Base-by-base conservation (phyloP, 2,113 vertebrate species). In the Gavialis gangeticus region DNA sequence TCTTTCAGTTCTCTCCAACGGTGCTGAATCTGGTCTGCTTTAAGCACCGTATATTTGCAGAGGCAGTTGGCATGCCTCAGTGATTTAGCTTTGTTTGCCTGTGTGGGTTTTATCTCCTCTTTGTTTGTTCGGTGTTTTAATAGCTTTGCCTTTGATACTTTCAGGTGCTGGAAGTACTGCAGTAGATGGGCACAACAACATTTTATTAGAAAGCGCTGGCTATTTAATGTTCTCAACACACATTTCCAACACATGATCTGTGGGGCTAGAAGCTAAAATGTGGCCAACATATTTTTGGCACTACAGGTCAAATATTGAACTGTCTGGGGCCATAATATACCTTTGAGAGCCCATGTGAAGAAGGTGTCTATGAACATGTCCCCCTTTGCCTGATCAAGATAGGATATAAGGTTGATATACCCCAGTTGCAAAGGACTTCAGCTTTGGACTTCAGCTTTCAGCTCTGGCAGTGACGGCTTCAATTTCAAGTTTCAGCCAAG, bases 71-170 rank as follows among this genome's bases (percentile, higher is more conserved):
- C 63, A 67, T 81, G 30, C 56, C 37, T 89, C 63, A 71, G 27
- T 27, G 30, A 37, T 87, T 87, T 75, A 85, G 80, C 63, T 56
- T 11, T 77, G 62, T 80, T 80, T 88, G 28, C 25, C 46, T 1
- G 0, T 30, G 1, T 25, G n/a, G 78, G 10, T 88, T 93, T 91
- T 91, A 79, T 76, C 79, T 94, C 90, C 76, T 88, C 2, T 56
- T 80, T 88, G 12, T 79, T 85, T 80, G 8, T 92, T 60, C 28
- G 91, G 4, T 83, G 55, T 82, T 91, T 85, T 90, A 91, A 88
- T 81, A 69, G 56, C 59, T 92, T 95, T 95, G 76, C 84, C 88
- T 82, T 90, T 54, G 66, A 77, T 46, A 60, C 56, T 97, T 94
- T 75, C n/a, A 28, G 62, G 56, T 28, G 73, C 21, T 28, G 73